Evolutionary conservation across 2,888 invertebrate species (phyloP), one percentile per base, ranked within the genome.

Genomic region (Euplexia lucipara): DNA sequence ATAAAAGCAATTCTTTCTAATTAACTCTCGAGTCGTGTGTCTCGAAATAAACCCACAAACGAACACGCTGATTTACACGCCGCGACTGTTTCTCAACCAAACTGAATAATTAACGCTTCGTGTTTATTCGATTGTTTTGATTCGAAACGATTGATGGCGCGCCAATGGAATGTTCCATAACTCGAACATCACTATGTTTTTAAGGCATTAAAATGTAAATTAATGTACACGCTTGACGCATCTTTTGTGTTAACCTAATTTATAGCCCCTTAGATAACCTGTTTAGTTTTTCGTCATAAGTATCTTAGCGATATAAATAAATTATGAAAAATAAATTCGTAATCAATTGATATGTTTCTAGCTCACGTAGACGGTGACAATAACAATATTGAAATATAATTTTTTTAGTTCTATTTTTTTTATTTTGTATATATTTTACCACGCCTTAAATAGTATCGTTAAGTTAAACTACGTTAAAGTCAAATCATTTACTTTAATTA

Each of bases 1-100:
- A 95, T 95, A 95, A 95, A 94, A 95, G 92, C 94, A 92, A 95
- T 95, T 94, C 94, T 95, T 95, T 95, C 92, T 95, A 95, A 95
- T 95, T 94, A 95, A 91, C 93, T 91, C 81, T 89, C 83, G 91
- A 90, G 88, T 83, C 87, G 88, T 82, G 83, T 63, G 63, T 79
- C 86, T 87, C 83, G 84, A 93, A 94, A 94, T 95, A 95, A 92
- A 92, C 72, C 70, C 82, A 81, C 85, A 86, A 83, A 82, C 85
- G 83, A 86, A 86, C 88, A 84, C 86, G 75, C 88, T 93, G 92
- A 94, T 93, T 94, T 94, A 94, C 91, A 88, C 87, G 83, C 87
- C 82, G 85, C 91, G 92, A 92, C 93, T 91, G 92, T 89, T 93
- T 86, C 85, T 84, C 86, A 90, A 90, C 89, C 88, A 88, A 90